Percentiles rank a stretch among this genome's conserved stretches.
Conservation (phyloP, 2,113 vertebrate species). For the Narcine bancroftii region DNA sequence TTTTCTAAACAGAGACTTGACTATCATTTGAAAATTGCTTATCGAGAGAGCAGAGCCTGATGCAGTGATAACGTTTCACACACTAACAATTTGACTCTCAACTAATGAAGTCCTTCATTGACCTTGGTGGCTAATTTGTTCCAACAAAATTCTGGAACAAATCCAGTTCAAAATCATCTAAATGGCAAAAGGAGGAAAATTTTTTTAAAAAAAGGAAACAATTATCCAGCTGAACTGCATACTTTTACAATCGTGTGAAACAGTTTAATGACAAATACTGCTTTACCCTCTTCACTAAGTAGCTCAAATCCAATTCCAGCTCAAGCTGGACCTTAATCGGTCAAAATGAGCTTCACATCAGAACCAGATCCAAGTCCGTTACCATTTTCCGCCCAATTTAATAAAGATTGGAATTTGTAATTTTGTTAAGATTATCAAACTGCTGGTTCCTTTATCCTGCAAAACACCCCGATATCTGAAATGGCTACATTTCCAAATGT, state of each 20-base stretch:
- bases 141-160: neutral
- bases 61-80: neutral
- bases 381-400: neutral
- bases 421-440: neutral
- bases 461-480: neutral
- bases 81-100: neutral
- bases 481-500: neutral
- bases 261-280: neutral
- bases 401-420: neutral
- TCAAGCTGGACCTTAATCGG: no score
- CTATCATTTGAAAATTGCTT: neutral
- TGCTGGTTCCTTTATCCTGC: neutral
- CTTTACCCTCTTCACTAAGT: neutral
- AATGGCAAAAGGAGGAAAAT: no score
- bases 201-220: neutral
- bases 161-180: neutral
- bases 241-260: neutral
- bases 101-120: constrained; percentile 3
- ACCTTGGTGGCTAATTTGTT: neutral
- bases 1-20: constrained; percentile 19
- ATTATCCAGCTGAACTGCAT: neutral
- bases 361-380: neutral
- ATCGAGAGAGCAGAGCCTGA: neutral
- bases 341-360: neutral
- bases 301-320: neutral